Conservation (phyloP, 2,113 vertebrate species). For the Myotis yumanensis region DNA sequence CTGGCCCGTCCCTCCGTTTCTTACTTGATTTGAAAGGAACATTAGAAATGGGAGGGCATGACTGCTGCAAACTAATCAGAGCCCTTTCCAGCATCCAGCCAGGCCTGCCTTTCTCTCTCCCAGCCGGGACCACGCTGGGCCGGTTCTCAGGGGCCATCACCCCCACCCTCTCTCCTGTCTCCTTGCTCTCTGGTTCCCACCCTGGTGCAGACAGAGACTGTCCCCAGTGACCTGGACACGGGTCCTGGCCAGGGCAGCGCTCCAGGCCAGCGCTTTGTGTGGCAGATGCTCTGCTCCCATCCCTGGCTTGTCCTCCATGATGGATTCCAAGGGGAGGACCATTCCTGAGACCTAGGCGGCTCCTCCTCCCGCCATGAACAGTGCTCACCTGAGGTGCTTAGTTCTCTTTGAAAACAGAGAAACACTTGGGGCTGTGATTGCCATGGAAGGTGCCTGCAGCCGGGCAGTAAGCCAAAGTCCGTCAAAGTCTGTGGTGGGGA, state of each 20-base stretch:
- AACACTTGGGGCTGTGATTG: not conserved
- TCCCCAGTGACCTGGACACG: not conserved
- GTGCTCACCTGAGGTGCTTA: not conserved
- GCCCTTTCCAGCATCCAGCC: not conserved
- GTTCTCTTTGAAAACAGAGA: not conserved
- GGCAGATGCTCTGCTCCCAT: constrained; percentile 2
- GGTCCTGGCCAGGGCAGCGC: not conserved
- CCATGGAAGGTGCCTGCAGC: not conserved
- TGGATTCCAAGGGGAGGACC: constrained; percentile 11
- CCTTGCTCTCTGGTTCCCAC: not conserved
- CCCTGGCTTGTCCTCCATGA: not conserved
- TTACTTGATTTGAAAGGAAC: constrained; percentile 57
- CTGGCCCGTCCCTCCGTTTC: not conserved
- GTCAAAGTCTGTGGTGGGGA: not conserved
- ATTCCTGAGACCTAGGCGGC: constrained; percentile 10
- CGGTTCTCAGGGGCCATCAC: rapidly evolving
- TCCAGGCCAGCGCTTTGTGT: not conserved
- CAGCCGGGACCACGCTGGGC: not conserved
- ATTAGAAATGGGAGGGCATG: constrained; percentile 54
- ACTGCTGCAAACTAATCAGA: not conserved
- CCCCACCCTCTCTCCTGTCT: not conserved
- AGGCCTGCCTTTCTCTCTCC: not conserved
- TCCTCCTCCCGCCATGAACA: rapidly evolving
- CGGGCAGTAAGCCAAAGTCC: not conserved
- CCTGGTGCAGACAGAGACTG: not conserved